phyloP scores from a whole-genome alignment of 2,797 vertebrate species.

The Sphenodon punctatus region DNA sequence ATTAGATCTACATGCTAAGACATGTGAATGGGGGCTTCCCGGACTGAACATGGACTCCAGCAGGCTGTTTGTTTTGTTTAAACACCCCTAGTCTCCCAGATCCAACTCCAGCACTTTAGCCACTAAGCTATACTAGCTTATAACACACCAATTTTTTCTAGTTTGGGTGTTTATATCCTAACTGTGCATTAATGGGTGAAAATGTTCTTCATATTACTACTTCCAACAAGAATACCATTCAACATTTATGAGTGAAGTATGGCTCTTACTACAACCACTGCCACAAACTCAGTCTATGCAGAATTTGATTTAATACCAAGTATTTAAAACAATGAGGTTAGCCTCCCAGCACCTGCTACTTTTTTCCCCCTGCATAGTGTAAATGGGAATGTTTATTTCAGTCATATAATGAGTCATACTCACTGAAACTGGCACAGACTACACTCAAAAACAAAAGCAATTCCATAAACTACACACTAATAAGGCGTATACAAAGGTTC shows the following conservation, averaged over 20 bases:
- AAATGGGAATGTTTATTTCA: constrained; percentile 75
- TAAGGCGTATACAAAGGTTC: constrained; percentile 83
- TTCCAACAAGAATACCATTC: not conserved
- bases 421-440: constrained; percentile 74
- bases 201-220: not conserved
- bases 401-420: constrained; percentile 77
- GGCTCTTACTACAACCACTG: not conserved
- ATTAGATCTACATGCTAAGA: too few relatives aligned
- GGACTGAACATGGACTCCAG: too few relatives aligned
- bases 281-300: constrained; percentile 17
- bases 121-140: too few relatives aligned
- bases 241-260: not conserved
- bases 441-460: constrained; percentile 80
- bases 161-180: not conserved
- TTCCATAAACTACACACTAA: constrained; percentile 80
- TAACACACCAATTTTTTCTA: fast-evolving
- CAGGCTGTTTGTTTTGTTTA: too few relatives aligned
- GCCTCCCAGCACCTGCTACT: constrained; percentile 77
- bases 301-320: constrained; percentile 49
- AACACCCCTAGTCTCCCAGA: too few relatives aligned
- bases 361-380: constrained; percentile 53
- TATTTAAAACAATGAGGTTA: constrained; percentile 52
- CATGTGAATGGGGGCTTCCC: too few relatives aligned
- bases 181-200: not conserved
- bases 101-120: too few relatives aligned